Base-by-base conservation (phyloP, 2,888 invertebrate genomes). In the Colletes collaris region DNA sequence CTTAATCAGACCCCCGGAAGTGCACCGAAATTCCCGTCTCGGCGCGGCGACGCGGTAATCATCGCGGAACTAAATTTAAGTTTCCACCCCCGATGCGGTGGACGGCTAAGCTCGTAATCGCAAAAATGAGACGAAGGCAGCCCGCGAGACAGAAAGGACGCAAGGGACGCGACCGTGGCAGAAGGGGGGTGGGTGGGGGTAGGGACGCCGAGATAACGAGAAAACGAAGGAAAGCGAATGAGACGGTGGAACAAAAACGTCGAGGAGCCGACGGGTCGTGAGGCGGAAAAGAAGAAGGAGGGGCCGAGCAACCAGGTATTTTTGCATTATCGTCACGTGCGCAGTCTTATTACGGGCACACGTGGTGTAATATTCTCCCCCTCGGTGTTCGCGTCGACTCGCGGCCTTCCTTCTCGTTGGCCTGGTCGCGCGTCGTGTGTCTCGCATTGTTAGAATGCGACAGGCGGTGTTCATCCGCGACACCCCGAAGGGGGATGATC, bases 251-350 rank as follows among this genome's bases (percentile, higher is more conserved):
- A n/a, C 46, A 40, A 66, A 70, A 66, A 63, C 59, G 52, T 27
- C 16, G 46, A 19, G 62, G 35, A 55, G n/a, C 44, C 59, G 58
- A 8, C 8, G 44, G 44, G 44, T 8, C 0, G 44, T 8, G 0
- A 10, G 44, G 10, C 2, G 10, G 44, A 46, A 8, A 62, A 69
- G 59, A 6, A n/a, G 52, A 16, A 52, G 52, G 52, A 6, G 52
- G 52, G 3, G 6, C 4, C 6, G 6, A 5, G 16, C n/a, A n/a
- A 7, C 19, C 63, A 75, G 68, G 75, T 71, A 90, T 90, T 91
- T 92, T 91, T 91, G 90, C 91, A 92, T 92, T 92, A 91, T 89
- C 87, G 90, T 92, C 92, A 92, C 92, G 92, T 88, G 90, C 92
- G 86, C 91, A 89, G 91, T 91, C 91, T 92, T 92, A 92, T 92